phyloP scores from a whole-genome alignment of 2,888 invertebrate species.

The Epirrita christyi region DNA sequence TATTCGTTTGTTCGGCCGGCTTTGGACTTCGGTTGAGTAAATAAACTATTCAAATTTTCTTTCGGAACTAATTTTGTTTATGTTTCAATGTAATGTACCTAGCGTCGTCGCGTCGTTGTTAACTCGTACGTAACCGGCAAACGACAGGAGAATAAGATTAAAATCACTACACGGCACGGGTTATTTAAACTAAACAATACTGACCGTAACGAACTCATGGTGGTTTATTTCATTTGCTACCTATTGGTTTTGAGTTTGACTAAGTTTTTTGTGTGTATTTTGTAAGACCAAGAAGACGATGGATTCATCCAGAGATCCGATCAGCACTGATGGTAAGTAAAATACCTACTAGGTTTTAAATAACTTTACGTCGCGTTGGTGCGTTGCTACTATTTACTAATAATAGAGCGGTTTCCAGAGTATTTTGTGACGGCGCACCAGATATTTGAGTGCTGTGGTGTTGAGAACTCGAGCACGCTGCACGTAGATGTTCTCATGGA shows the following conservation, averaged over 20 bases:
- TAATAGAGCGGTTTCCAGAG: conserved; percentile 65
- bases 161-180: too few relatives aligned
- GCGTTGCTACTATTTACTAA: conserved; percentile 47
- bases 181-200: too few relatives aligned
- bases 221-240: too few relatives aligned
- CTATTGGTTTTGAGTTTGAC: conserved; percentile 7
- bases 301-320: conserved; percentile 64
- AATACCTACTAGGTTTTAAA: conserved; percentile 50
- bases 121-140: too few relatives aligned
- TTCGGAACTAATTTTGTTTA: too few relatives aligned
- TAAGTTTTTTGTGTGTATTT: conserved; percentile 21
- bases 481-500: conserved; percentile 74
- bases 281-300: conserved; percentile 49
- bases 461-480: conserved; percentile 61
- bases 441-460: conserved; percentile 76
- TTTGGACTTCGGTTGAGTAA: too few relatives aligned
- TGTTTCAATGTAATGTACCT: too few relatives aligned
- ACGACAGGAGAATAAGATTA: too few relatives aligned
- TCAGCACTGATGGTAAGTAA: conserved; percentile 66
- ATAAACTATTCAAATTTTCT: too few relatives aligned
- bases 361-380: conserved; percentile 65
- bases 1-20: too few relatives aligned
- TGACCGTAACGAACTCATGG: too few relatives aligned
- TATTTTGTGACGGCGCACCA: conserved; percentile 73
- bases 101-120: too few relatives aligned